Evolutionary conservation across 2,113 vertebrate genomes (phyloP).

Genomic region (Leptodactylus fuscus): DNA sequence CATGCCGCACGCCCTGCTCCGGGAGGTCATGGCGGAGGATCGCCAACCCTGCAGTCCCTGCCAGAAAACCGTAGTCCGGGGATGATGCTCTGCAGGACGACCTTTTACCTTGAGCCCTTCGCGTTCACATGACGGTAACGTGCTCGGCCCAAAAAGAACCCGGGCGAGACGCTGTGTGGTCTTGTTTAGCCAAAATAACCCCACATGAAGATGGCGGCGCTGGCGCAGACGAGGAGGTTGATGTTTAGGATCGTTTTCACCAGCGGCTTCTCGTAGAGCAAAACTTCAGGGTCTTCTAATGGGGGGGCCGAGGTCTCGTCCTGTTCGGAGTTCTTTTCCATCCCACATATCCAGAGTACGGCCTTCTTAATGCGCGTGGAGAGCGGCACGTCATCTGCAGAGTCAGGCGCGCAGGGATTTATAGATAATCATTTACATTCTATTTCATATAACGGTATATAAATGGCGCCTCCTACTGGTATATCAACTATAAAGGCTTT

Average conservation of each 20-base stretch:
- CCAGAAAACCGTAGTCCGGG: not conserved
- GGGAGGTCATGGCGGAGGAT: not conserved
- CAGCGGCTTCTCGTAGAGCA: conserved; percentile 76
- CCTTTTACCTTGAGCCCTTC: not conserved
- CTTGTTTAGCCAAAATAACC: conserved; percentile 85
- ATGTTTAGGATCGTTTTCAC: conserved; percentile 77
- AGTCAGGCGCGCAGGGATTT: no score
- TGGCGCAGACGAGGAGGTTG: conserved; percentile 84
- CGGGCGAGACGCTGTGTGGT: no score
- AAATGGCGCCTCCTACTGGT: no score
- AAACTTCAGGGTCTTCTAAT: conserved; percentile 32
- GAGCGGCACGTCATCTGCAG: conserved; percentile 48
- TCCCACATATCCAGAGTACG: conserved; percentile 90
- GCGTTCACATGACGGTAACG: not conserved
- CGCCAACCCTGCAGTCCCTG: no score
- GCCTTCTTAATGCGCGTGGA: conserved; percentile 73
- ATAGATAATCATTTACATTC: no score
- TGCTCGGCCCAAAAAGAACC: not conserved
- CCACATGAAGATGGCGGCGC: conserved; percentile 82
- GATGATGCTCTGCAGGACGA: not conserved
- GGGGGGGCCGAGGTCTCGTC: accelerated
- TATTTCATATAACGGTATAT: not conserved
- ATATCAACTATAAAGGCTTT: not conserved
- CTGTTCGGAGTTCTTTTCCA: conserved; percentile 71
- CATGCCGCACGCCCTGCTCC: not conserved